Base-by-base conservation (phyloP, 2,888 invertebrate genomes). In the Drosophila cracens region DNA sequence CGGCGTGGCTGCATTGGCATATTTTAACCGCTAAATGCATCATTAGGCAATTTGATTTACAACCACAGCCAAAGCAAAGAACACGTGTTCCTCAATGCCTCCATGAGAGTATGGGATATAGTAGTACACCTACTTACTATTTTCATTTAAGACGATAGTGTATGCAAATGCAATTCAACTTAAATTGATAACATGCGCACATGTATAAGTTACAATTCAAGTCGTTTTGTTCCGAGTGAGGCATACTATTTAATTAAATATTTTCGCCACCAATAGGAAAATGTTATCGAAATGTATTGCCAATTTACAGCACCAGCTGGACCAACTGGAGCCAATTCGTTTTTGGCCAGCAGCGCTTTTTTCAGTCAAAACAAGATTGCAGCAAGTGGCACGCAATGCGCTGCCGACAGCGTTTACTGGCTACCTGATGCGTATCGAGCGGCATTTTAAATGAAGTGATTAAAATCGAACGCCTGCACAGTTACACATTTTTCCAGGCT, bases 381-480 rank as follows among this genome's bases (percentile, higher is more conserved):
- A 84, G 89, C 89, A 87, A 86, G 85, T 86, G 89, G 85, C 85
- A 86, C 89, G 89, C 89, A 85, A 85, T 83, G 76, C 43, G 36
- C 21, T 48, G 57, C 56, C 51, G 66, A 36, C 67, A 29, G 60
- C 68, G 69, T 43, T 52, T 52, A 51, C 31, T 65, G 68, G 80
- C 87, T 80, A 76, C 87, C 87, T 81, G 86, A 86, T 86, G 86
- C 86, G 89, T 86, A 86, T 86, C 86, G 68, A 80, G 87, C 79
- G 79, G 85, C 91, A 88, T 91, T 90, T 91, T 83, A 90, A 91
- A 91, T 90, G 88, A 90, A 90, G 91, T 86, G 91, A 90, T 90
- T 90, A 90, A 90, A 86, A 88, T 85, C 84, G 70, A 77, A 77
- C 85, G 86, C 83, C 82, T 87, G 89, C 87, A 87, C 89, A 87